These are phyloP conservation scores for Galerucella calmariensis DNA, from an alignment of 2,888 invertebrate genomes.

Conservation along the genomic window DNA sequence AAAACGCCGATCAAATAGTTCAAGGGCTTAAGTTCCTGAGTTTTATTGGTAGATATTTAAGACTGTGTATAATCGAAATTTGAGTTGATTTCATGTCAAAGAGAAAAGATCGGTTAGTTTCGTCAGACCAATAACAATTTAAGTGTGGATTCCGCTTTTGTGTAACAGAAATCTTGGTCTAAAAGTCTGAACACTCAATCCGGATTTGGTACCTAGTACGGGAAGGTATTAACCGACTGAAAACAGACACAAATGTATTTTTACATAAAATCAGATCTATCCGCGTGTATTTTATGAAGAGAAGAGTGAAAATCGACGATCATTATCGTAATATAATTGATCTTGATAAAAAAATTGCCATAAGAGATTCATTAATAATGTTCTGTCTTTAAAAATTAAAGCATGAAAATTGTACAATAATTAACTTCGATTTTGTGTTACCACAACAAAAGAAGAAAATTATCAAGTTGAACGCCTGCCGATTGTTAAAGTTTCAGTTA, in stretches of 20 bases:
- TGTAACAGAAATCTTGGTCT: conserved; percentile 8
- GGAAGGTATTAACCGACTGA: conserved; percentile 20
- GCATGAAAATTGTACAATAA: conserved; percentile 1
- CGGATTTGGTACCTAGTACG: conserved; percentile 43
- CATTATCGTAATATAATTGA: conserved; percentile 47
- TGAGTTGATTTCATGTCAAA: neutral
- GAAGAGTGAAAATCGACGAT: conserved; percentile 49
- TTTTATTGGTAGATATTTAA: no score
- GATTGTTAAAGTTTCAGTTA: no score
- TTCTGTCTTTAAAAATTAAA: conserved; percentile 26
- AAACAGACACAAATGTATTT: conserved; percentile 49
- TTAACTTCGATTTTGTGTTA: neutral
- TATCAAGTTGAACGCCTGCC: neutral
- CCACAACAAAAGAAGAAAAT: neutral
- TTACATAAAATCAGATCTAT: conserved; percentile 49
- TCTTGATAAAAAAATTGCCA: conserved; percentile 38
- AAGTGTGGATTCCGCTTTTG: conserved; percentile 20
- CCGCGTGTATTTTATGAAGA: conserved; percentile 42
- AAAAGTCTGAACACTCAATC: neutral
- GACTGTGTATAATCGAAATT: no score
- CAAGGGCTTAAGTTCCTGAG: neutral
- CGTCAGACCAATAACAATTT: conserved; percentile 33
- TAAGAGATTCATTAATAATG: conserved; percentile 40
- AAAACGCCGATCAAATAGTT: conserved; percentile 11
- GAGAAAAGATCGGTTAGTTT: neutral